Conservation (phyloP, 2,888 invertebrate genomes). For the Eueremaeus valkanovi region DNA sequence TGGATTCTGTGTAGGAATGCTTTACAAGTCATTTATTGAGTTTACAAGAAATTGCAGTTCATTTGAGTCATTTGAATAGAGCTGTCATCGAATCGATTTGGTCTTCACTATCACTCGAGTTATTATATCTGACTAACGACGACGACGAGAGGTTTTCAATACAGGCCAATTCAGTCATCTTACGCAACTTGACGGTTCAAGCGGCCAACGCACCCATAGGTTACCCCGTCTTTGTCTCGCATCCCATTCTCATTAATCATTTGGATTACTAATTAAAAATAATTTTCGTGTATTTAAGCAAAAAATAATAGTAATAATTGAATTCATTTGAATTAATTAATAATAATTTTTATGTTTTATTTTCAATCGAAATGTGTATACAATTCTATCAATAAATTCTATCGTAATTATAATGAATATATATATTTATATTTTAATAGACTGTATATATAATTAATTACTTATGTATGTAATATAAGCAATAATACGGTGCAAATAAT, state of each 20-base stretch:
- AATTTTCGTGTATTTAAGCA: too few relatives aligned
- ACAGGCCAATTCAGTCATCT: constrained; percentile 53
- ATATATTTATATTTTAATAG: background rate
- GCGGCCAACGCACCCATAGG: constrained; percentile 56
- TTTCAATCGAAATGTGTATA: background rate
- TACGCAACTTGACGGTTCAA: constrained; percentile 55
- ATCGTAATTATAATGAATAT: constrained; percentile 1
- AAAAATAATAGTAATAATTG: too few relatives aligned
- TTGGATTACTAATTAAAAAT: background rate
- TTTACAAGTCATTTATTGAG: constrained; percentile 53
- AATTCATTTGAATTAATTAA: too few relatives aligned
- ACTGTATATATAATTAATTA: background rate
- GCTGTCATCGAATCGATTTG: constrained; percentile 55
- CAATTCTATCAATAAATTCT: constrained; percentile 4
- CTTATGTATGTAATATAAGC: background rate
- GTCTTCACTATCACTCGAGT: constrained; percentile 55
- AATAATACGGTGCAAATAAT: constrained; percentile 17
- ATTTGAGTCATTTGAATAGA: constrained; percentile 53
- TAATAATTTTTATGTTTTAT: background rate
- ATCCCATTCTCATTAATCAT: constrained; percentile 34
- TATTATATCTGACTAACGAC: constrained; percentile 57
- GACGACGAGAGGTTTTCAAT: constrained; percentile 57
- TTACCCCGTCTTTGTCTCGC: constrained; percentile 52
- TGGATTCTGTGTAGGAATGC: constrained; percentile 49
- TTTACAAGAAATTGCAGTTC: constrained; percentile 51